Evolutionary conservation across 2,888 invertebrate species (phyloP).

Genomic region (Pristionchus mayeri): DNA sequence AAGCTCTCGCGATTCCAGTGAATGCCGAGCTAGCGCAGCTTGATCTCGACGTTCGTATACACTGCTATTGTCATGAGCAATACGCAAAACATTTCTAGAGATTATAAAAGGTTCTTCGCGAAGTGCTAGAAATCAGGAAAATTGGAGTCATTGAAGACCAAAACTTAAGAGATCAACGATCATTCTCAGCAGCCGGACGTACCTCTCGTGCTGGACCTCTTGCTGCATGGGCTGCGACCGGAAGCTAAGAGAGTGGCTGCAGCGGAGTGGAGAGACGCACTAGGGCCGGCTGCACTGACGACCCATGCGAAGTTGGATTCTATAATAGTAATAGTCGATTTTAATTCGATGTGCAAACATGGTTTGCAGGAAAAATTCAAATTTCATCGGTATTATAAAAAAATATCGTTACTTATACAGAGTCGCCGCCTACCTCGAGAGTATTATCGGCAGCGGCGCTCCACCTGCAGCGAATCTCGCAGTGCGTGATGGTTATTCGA

Average conservation of each 20-base stretch:
- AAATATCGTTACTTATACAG: too few species aligned
- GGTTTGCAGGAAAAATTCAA: not conserved
- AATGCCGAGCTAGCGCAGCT: conserved; percentile 19
- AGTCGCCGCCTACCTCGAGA: conserved; percentile 5
- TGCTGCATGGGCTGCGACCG: not conserved
- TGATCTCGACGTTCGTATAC: not conserved
- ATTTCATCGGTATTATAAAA: too few species aligned
- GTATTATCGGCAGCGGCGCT: not conserved
- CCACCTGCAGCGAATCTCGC: not conserved
- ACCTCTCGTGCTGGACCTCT: not conserved
- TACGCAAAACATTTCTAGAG: not conserved
- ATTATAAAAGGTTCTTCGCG: too few species aligned
- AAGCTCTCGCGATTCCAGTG: conserved; percentile 29
- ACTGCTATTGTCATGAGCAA: not conserved
- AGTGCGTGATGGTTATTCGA: conserved; percentile 34
- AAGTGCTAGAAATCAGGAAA: too few species aligned
- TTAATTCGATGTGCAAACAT: too few species aligned
- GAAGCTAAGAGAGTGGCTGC: not conserved
- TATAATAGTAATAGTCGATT: not conserved
- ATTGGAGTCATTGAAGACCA: too few species aligned
- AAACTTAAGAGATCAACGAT: not conserved
- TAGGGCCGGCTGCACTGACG: conserved; percentile 8
- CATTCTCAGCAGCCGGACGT: not conserved
- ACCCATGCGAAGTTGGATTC: not conserved
- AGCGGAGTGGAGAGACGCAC: conserved; percentile 24